A percentile compares a stretch with the other conserved stretches of the same genome.
Conservation (phyloP, 1,140 invertebrate species). For the Arion vulgaris region DNA sequence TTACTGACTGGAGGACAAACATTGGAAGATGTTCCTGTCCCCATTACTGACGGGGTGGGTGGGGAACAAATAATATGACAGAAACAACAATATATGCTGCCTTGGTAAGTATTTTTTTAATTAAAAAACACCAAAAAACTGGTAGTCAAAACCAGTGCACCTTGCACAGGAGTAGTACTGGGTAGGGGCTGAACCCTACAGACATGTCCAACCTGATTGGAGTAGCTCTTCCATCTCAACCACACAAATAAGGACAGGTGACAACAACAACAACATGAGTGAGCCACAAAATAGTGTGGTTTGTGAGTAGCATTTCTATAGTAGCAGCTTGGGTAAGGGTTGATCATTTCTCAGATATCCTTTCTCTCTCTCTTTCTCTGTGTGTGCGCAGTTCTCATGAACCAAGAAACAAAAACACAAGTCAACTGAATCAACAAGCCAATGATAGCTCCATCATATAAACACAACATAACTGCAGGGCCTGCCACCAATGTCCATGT, state of each 20-base stretch:
- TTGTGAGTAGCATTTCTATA: constrained; percentile 8
- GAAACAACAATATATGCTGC: constrained; percentile 32
- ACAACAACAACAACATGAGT: constrained; percentile 31
- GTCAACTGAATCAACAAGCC: constrained; percentile 33
- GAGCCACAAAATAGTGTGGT: constrained; percentile 35
- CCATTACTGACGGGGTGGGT: too few species aligned
- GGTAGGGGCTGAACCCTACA: not conserved
- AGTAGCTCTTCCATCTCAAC: constrained; percentile 19
- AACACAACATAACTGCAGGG: constrained; percentile 35
- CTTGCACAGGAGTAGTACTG: too few species aligned
- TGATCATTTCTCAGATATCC: too few species aligned
- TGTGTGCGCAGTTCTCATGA: constrained; percentile 3
- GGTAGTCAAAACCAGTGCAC: too few species aligned
- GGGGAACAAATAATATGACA: not conserved
- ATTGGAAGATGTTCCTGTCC: too few species aligned
- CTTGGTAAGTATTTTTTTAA: constrained; percentile 23
- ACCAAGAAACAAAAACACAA: constrained; percentile 34
- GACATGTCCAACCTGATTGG: constrained; percentile 24
- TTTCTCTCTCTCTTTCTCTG: not conserved
- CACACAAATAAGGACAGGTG: not conserved
- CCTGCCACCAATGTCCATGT: constrained; percentile 40
- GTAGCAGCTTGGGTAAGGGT: constrained; percentile 31
- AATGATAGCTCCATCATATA: constrained; percentile 30
- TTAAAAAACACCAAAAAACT: too few species aligned
- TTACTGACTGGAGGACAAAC: too few species aligned